Percentiles rank a stretch among this genome's conserved stretches.
Evolutionary conservation across 2,797 vertebrate genomes (phyloP).

Genomic region (Pipistrellus pipistrellus): DNA sequence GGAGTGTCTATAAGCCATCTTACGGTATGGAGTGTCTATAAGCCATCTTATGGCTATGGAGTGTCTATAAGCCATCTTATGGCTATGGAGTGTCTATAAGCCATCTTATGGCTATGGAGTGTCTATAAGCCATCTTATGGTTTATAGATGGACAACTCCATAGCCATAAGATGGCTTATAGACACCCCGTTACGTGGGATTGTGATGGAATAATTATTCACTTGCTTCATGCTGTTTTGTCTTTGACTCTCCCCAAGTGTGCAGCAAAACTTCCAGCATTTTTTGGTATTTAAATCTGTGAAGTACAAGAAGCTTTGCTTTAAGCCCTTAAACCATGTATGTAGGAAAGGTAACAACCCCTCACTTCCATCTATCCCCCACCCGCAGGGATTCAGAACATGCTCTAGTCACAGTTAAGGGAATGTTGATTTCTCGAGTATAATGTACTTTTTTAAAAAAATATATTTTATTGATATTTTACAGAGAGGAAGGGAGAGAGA

Average conservation of each 20-base stretch:
- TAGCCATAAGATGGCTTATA: not conserved
- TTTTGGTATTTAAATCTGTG: not conserved
- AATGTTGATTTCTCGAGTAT: not conserved
- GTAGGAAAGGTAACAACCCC: not conserved
- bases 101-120: no score
- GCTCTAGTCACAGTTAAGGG: not conserved
- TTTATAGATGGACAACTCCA: no score
- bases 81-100: no score
- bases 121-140: no score
- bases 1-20: no score
- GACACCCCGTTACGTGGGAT: no score
- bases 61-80: no score
- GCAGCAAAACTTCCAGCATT: not conserved
- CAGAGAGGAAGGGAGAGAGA: no score
- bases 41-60: no score
- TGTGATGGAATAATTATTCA: not conserved
- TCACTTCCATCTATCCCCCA: not conserved
- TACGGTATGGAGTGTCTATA: no score
- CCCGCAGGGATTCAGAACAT: not conserved
- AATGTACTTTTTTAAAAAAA: not conserved
- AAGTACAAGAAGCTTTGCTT: slow-evolving; percentile 16
- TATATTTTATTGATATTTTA: no score
- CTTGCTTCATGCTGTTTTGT: not conserved
- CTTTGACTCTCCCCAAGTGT: not conserved
- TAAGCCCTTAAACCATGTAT: not conserved